A percentile compares a stretch with the other conserved stretches of the same genome.
These are phyloP conservation scores for Otolemur garnettii DNA, from an alignment of 2,113 vertebrate genomes.

Conservation along the genomic window DNA sequence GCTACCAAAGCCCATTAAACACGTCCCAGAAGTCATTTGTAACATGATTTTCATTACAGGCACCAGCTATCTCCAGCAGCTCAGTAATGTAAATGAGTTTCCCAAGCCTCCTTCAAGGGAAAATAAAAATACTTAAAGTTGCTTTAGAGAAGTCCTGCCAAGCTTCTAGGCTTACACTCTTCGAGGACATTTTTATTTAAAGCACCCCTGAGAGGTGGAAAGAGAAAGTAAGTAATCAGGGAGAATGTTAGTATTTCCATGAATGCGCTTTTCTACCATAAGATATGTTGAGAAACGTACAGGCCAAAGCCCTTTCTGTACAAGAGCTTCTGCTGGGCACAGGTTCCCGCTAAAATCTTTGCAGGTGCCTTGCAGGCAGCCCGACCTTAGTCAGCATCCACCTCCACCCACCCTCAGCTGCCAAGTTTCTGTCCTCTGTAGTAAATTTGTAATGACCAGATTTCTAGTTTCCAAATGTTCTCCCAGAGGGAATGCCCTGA, in stretches of 20 bases:
- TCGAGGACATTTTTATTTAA: conserved; percentile 69
- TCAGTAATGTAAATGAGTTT: conserved; percentile 62
- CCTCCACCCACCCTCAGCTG: accelerated
- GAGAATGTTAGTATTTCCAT: conserved; percentile 18
- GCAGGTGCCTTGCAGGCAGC: accelerated
- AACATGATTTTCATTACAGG: conserved; percentile 40
- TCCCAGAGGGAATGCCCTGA: neutral
- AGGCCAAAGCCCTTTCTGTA: neutral
- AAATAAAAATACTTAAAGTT: conserved; percentile 70
- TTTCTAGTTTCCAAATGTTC: neutral
- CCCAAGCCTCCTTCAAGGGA: conserved; percentile 69
- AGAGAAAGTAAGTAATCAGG: conserved; percentile 18
- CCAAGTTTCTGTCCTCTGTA: neutral
- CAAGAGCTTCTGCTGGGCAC: neutral
- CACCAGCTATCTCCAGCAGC: conserved; percentile 28
- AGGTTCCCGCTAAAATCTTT: neutral
- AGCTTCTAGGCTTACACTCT: conserved; percentile 70
- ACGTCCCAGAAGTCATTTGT: neutral
- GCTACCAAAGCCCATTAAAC: neutral
- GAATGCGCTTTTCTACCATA: neutral
- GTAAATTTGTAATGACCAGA: neutral
- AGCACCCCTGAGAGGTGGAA: conserved; percentile 49
- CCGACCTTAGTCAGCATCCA: neutral
- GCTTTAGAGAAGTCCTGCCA: conserved; percentile 68
- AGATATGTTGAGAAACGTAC: neutral